Conservation (phyloP, 2,113 vertebrate species). For the Cyanoderma ruficeps region DNA sequence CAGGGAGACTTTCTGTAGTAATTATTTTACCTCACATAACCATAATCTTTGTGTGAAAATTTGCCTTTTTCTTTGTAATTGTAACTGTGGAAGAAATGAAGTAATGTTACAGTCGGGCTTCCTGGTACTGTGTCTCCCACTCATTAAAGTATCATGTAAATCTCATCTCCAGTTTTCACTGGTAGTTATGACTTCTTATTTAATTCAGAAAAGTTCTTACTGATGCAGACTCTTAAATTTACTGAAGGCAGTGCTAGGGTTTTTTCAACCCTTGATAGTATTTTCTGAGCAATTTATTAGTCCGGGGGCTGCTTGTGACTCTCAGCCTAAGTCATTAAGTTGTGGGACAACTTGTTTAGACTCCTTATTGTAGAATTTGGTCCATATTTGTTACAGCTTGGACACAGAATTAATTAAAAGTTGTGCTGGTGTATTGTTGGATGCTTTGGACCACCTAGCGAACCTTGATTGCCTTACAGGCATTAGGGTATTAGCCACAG, state of each 20-base stretch:
- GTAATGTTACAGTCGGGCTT: background rate
- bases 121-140: background rate
- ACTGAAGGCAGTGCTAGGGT: background rate
- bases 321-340: background rate
- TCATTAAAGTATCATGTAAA: background rate
- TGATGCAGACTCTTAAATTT: background rate
- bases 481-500: background rate
- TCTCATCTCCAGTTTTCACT: background rate
- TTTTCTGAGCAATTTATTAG: background rate
- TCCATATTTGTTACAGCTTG: background rate
- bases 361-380: background rate
- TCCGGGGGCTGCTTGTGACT: background rate
- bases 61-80: background rate
- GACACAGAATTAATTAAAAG: background rate
- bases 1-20: background rate
- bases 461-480: background rate
- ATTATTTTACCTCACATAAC: background rate
- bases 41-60: background rate
- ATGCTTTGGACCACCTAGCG: background rate
- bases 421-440: background rate
- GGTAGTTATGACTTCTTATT: background rate
- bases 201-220: background rate
- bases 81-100: background rate
- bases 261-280: background rate
- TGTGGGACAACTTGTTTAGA: background rate